Percentiles rank a stretch among this genome's conserved stretches.
Evolutionary conservation across 2,888 invertebrate genomes (phyloP).

Genomic region (Noctuana brunneofusca): DNA sequence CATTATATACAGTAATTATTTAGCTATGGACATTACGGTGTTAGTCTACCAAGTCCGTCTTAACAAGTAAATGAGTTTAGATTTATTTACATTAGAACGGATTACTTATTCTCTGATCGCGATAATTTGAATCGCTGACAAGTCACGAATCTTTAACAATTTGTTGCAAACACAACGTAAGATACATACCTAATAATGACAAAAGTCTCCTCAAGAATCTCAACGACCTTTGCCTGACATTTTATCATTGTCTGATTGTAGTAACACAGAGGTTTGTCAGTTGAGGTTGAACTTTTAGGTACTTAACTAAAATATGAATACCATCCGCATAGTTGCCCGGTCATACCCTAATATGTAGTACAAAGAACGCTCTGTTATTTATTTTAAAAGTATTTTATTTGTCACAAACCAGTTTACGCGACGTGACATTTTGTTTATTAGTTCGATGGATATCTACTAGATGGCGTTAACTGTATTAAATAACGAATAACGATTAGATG

Average conservation of each 20-base stretch:
- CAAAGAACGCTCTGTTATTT: neutral
- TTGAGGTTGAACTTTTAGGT: constrained; percentile 64
- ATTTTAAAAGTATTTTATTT: too few relatives aligned
- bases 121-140: constrained; percentile 49
- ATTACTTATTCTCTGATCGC: constrained; percentile 49
- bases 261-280: constrained; percentile 57
- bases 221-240: constrained; percentile 73
- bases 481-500: neutral
- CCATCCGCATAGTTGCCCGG: constrained; percentile 61
- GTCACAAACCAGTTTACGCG: too few relatives aligned
- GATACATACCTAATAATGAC: constrained; percentile 41
- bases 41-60: constrained; percentile 12
- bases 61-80: constrained; percentile 13
- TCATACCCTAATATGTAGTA: constrained; percentile 50
- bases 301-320: constrained; percentile 51
- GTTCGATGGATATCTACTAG: constrained; percentile 3
- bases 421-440: neutral
- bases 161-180: constrained; percentile 27
- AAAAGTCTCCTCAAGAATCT: constrained; percentile 48
- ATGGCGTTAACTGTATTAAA: constrained; percentile 16
- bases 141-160: constrained; percentile 57
- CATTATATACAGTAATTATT: neutral
- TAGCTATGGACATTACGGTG: neutral
- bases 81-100: constrained; percentile 32
- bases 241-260: constrained; percentile 48